Percentiles rank a stretch among this genome's conserved stretches.
phyloP scores from a whole-genome alignment of 30 jellyfish, hydroid and myxozoan genomes.

The Catostylus mosaicus region DNA sequence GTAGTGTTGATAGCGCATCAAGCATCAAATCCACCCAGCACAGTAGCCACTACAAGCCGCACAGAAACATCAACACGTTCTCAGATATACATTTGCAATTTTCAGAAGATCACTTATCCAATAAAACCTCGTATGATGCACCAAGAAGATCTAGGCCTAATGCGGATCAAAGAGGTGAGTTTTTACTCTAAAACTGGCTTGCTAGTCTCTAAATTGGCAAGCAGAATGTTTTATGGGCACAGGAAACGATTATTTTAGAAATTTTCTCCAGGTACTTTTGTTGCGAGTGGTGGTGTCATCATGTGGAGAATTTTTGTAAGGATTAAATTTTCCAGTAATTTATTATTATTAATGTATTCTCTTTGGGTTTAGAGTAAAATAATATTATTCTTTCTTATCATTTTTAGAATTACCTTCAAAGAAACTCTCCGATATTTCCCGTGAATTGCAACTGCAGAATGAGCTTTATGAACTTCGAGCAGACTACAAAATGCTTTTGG shows the following conservation, averaged over 20 bases:
- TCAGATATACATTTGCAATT: background rate
- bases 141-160: background rate
- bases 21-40: background rate
- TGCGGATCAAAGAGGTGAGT: no score
- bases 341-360: no score
- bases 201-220: no score
- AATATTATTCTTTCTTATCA: no score
- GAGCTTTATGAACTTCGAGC: constrained; percentile 68
- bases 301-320: no score
- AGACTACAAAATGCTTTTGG: constrained; percentile 34
- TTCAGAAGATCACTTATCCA: background rate
- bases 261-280: no score
- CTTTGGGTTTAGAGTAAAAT: background rate
- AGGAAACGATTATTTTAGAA: no score
- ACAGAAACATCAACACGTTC: background rate
- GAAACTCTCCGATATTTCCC: constrained; percentile 20
- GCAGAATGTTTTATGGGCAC: no score
- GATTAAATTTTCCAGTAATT: no score
- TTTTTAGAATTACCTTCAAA: constrained; percentile 7
- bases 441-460: constrained; percentile 67
- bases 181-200: no score
- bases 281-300: no score
- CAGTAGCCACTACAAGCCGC: background rate
- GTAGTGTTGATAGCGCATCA: background rate
- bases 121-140: background rate